phyloP scores from a whole-genome alignment of 1,140 invertebrate genomes.

The Drosophila subobscura region DNA sequence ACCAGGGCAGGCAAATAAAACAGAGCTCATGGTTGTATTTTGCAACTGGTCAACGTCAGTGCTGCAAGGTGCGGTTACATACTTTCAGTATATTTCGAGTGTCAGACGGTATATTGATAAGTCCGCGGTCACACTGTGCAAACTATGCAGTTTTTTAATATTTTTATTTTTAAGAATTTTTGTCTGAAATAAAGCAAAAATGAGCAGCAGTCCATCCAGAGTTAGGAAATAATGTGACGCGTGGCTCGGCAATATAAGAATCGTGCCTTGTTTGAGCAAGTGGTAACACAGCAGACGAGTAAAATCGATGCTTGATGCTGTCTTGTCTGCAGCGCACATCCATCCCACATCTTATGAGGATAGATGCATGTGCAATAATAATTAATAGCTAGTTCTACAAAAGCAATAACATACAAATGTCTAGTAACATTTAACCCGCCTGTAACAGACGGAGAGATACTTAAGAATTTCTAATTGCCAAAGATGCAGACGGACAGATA shows the following conservation, averaged over 20 bases:
- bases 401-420: constrained; percentile 6
- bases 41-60: neutral
- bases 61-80: neutral
- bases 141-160: constrained; percentile 19
- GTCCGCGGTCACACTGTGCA: constrained; percentile 23
- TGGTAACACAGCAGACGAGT: constrained; percentile 1
- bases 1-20: constrained; percentile 12
- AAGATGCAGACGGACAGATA: constrained; percentile 58
- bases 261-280: constrained; percentile 24
- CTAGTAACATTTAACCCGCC: neutral
- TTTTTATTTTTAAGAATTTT: constrained; percentile 45
- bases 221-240: constrained; percentile 14
- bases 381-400: neutral
- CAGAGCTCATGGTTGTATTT: constrained; percentile 13
- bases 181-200: neutral
- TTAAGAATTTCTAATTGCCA: constrained; percentile 13
- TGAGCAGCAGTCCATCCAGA: neutral
- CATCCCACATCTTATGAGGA: constrained; percentile 18
- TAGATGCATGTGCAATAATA: constrained; percentile 28
- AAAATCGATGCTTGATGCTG: constrained; percentile 50
- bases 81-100: too few relatives aligned
- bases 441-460: neutral
- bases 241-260: neutral
- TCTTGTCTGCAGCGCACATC: constrained; percentile 34
- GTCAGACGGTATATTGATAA: constrained; percentile 2